Evolutionary conservation across 2,113 vertebrate species (phyloP).

Genomic region (Etheostoma cragini): DNA sequence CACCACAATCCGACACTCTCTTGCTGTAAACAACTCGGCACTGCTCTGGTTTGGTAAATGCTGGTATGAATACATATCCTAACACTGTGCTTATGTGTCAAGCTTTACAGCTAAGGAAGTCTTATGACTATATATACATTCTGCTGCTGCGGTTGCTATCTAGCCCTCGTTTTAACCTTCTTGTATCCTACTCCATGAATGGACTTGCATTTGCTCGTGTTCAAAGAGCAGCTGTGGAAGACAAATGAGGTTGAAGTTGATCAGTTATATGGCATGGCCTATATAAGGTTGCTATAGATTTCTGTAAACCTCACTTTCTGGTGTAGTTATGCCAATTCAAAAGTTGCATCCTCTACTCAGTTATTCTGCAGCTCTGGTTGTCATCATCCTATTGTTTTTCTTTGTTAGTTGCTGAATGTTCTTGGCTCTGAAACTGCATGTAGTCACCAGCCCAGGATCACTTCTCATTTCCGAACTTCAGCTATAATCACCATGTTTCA

Average conservation of each 20-base stretch:
- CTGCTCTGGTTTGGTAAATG: slow-evolving; percentile 12
- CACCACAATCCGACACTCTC: not conserved
- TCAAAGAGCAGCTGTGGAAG: slow-evolving; percentile 39
- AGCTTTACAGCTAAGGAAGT: slow-evolving; percentile 2
- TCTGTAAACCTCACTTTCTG: not conserved
- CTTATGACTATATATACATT: slow-evolving; percentile 34
- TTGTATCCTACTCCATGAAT: slow-evolving; percentile 25
- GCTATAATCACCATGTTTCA: not conserved
- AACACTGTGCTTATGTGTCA: not conserved
- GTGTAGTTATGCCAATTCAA: slow-evolving; percentile 20
- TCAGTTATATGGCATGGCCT: not conserved
- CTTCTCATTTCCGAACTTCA: slow-evolving; percentile 49
- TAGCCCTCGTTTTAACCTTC: slow-evolving; percentile 6
- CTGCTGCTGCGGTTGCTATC: slow-evolving; percentile 34
- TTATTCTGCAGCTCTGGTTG: not conserved
- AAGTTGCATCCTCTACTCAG: slow-evolving; percentile 31
- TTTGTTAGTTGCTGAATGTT: slow-evolving; percentile 12
- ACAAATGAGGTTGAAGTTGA: not conserved
- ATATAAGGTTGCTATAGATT: not conserved
- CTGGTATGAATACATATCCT: not conserved
- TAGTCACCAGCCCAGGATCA: slow-evolving; percentile 19
- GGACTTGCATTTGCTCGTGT: slow-evolving; percentile 39
- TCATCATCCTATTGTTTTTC: not conserved
- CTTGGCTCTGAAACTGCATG: slow-evolving; percentile 15
- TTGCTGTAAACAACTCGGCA: slow-evolving; percentile 31